Percentiles rank a stretch among this genome's conserved stretches.
These are phyloP conservation scores for Nannospalax galili DNA, from an alignment of 2,113 vertebrate genomes.

Conservation along the genomic window DNA sequence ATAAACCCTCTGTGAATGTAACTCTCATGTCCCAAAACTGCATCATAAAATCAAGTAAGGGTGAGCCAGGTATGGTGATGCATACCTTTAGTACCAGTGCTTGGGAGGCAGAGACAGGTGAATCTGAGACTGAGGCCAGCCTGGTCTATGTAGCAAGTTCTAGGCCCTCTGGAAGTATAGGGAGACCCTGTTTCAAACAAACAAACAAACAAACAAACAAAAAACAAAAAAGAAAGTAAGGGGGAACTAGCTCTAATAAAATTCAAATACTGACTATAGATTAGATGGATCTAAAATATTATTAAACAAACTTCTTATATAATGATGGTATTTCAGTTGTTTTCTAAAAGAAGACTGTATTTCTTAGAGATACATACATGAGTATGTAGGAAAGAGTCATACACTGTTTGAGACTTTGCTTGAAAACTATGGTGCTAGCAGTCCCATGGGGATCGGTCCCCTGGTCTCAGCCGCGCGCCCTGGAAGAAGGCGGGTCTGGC, in stretches of 20 bases:
- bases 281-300: slow-evolving; percentile 19
- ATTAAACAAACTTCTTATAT: background rate
- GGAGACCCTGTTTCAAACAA: too few species aligned
- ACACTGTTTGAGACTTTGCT: background rate
- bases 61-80: background rate
- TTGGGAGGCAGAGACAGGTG: too few species aligned
- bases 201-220: too few species aligned
- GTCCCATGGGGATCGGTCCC: too few species aligned
- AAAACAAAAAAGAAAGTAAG: background rate
- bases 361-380: background rate
- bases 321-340: background rate
- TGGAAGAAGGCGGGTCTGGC: too few species aligned
- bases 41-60: slow-evolving; percentile 24
- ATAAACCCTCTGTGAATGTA: background rate
- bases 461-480: too few species aligned
- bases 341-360: background rate
- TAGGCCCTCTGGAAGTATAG: too few species aligned
- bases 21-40: background rate
- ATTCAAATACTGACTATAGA: background rate
- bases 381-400: background rate
- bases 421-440: too few species aligned
- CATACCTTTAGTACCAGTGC: too few species aligned
- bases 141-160: too few species aligned
- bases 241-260: background rate
- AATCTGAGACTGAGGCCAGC: too few species aligned